Evolutionary conservation across 2,797 vertebrate species (phyloP).

Genomic region (Pangasius macronema): DNA sequence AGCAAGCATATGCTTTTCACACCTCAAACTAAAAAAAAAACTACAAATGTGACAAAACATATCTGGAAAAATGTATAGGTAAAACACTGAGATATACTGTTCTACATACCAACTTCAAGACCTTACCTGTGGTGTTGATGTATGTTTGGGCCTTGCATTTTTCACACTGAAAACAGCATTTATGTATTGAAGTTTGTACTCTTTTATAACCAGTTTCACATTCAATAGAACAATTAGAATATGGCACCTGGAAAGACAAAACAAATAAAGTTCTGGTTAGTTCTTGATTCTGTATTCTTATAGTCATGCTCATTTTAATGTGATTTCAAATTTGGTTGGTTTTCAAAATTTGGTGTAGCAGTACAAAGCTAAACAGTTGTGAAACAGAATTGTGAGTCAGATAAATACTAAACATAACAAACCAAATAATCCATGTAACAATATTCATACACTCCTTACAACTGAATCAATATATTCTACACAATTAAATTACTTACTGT

Average conservation of each 20-base stretch:
- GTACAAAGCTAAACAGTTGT: not conserved
- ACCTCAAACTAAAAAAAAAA: not conserved
- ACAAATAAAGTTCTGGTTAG: not conserved
- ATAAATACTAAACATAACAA: not conserved
- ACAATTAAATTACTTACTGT: conserved; percentile 56
- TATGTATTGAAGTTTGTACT: conserved; percentile 59
- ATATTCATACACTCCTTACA: not conserved
- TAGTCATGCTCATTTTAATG: not conserved
- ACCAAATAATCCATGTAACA: not conserved
- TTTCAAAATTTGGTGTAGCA: not conserved
- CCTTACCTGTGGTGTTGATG: conserved; percentile 69
- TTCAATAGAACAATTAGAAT: conserved; percentile 69
- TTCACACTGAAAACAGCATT: conserved; percentile 79
- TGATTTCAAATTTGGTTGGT: not conserved
- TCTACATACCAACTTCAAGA: not conserved
- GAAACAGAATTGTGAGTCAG: not conserved
- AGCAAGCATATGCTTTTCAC: not conserved
- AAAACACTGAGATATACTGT: not conserved
- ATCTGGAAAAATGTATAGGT: not conserved
- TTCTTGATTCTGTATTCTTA: not conserved
- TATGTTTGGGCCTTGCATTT: conserved; percentile 70
- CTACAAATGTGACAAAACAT: not conserved
- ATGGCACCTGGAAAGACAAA: conserved; percentile 62
- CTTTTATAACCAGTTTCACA: conserved; percentile 69
- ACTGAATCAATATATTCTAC: not conserved